Conservation (phyloP, 2,888 invertebrate species). For the Drosophila merina region DNA sequence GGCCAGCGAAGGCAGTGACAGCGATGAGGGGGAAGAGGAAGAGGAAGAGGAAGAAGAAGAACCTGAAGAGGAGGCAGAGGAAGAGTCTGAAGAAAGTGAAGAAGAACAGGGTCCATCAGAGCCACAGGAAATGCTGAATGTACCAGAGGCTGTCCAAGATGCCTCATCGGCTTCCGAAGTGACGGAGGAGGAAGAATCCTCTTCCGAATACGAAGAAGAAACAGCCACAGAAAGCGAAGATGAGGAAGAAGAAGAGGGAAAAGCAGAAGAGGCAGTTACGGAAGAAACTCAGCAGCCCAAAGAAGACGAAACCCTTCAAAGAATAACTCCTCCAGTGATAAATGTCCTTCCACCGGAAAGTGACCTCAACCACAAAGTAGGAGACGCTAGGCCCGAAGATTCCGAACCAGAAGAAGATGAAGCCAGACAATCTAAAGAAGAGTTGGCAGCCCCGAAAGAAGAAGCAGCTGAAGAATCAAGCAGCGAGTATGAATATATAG, state of each 20-base stretch:
- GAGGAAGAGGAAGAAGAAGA: conserved; percentile 30
- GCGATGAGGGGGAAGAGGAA: conserved; percentile 33
- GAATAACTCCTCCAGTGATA: conserved; percentile 46
- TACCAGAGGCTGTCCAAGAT: not conserved
- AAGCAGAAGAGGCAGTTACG: not conserved
- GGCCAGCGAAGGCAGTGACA: conserved; percentile 51
- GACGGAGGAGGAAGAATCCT: conserved; percentile 32
- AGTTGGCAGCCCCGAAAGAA: not conserved
- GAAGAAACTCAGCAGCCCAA: not conserved
- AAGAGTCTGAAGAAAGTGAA: conserved; percentile 9
- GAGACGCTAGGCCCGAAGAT: conserved; percentile 15
- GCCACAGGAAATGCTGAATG: not conserved
- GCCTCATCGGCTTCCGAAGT: conserved; percentile 12
- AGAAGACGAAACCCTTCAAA: not conserved
- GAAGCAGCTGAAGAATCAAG: conserved; percentile 21
- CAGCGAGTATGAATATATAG: conserved; percentile 45
- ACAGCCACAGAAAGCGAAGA: conserved; percentile 63
- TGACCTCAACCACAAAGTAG: conserved; percentile 43
- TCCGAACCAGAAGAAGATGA: conserved; percentile 2
- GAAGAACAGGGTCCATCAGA: conserved; percentile 10
- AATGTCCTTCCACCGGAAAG: conserved; percentile 57
- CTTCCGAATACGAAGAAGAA: conserved; percentile 62
- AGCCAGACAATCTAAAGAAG: conserved; percentile 6
- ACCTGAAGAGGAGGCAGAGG: conserved; percentile 20
- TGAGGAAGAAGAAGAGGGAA: conserved; percentile 10